phyloP scores from a whole-genome alignment of 92 coral and sea anemone species.

The Diadumene lineata region DNA sequence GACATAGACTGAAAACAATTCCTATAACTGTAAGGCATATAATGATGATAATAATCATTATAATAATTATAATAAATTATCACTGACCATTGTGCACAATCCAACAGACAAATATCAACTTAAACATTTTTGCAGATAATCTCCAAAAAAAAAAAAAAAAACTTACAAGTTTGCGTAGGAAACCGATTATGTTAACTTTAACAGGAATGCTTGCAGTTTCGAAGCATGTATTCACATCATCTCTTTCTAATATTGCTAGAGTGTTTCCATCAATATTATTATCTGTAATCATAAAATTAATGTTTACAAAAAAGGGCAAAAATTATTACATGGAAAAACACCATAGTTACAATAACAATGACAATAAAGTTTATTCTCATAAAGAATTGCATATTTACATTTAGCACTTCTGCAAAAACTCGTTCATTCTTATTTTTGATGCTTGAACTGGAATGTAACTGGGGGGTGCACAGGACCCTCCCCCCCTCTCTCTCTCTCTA shows the following conservation, averaged over 20 bases:
- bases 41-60: too few relatives aligned
- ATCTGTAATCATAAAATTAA: not conserved
- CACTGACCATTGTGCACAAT: too few relatives aligned
- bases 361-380: not conserved
- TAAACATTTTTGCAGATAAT: too few relatives aligned
- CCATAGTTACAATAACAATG: not conserved
- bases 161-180: constrained; percentile 32
- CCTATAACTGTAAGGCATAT: too few relatives aligned
- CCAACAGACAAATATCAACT: too few relatives aligned
- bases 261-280: constrained; percentile 21
- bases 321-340: not conserved
- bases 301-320: not conserved
- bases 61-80: too few relatives aligned
- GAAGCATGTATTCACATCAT: constrained; percentile 4
- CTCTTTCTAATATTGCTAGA: constrained; percentile 10
- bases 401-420: not conserved
- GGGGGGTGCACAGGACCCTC: too few relatives aligned
- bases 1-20: too few relatives aligned
- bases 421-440: not conserved
- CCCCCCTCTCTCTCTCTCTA: too few relatives aligned
- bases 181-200: not conserved
- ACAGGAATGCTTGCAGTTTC: not conserved
- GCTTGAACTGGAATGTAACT: not conserved
- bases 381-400: not conserved
- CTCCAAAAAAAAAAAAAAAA: too few relatives aligned